Evolutionary conservation across 1,140 invertebrate genomes (phyloP), one percentile per base, ranked within the genome.

Genomic region (Aphis craccivora): DNA sequence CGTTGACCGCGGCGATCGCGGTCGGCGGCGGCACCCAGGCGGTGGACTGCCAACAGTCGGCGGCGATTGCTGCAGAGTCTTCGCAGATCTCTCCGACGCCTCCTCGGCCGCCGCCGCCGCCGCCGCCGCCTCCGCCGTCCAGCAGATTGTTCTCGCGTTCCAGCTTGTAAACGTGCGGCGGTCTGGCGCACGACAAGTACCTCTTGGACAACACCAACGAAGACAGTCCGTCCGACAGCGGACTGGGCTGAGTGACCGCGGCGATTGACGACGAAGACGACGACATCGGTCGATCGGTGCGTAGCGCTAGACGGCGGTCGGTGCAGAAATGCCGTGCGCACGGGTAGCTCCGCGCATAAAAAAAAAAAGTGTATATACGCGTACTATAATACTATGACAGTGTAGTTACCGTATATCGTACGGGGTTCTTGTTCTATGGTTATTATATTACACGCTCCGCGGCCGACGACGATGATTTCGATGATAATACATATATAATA

Each of bases 171-270:
- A 93, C 2, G 45, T 93, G 81, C 45, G 51, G 81, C 81, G 91
- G 91, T 25, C 35, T 40, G 8, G 91, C 81, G 81, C 81, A 40
- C 91, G 76, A 25, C 91, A 93, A 9, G 30, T 93, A 93, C 45
- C 51, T 48, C 37, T 93, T 93, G 48, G 91, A 93, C 51, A 93
- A 53, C 76, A 93, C 91, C 76, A 93, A 84, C 91, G 91, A 93
- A 48, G 81, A 53, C 81, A 93, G 76, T 51, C 91, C 91, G 81
- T 93, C 91, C 81, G 91, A 93, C 76, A 93, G 45, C 91, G 23
- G 37, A 35, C 23, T 55, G 81, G 81, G 48, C 48, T 81, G 91
- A 55, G 81, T 86, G 67, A 92, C 67, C 25, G 43, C 84, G 30
- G 5, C 18, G 37, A 40, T 40, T 40, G 37, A 40, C 6, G 60